Conservation (phyloP, 30 jellyfish, hydroid and myxozoan species). For the Thelohanellus kitauei region DNA sequence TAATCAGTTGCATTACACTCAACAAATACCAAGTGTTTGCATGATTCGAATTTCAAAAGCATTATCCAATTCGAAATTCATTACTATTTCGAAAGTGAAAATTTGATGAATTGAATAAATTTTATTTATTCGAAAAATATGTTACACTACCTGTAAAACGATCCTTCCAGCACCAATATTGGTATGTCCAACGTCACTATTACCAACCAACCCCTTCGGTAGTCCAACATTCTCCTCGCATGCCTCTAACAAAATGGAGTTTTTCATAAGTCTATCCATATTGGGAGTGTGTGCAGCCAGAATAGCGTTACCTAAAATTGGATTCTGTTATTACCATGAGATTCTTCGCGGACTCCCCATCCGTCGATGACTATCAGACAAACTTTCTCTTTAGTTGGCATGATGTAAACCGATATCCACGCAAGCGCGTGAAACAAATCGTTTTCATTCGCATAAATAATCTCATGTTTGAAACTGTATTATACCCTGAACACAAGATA, state of each 20-base stretch:
- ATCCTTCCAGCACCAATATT: conserved; percentile 92
- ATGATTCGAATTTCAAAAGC: no score
- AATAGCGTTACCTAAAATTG: conserved; percentile 68
- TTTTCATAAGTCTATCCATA: conserved; percentile 55
- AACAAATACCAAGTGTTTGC: no score
- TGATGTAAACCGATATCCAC: no score
- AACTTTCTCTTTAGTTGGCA: conserved; percentile 20
- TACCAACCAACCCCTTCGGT: conserved; percentile 92
- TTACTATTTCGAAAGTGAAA: no score
- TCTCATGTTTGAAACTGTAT: no score
- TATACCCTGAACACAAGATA: no score
- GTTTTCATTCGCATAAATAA: no score
- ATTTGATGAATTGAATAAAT: no score
- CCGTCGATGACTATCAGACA: conserved; percentile 92
- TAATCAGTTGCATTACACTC: no score
- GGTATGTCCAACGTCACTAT: conserved; percentile 97
- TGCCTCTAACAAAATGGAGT: conserved; percentile 57
- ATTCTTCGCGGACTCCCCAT: conserved; percentile 52
- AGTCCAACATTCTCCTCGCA: conserved; percentile 80
- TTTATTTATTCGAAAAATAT: no score
- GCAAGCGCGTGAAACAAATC: no score
- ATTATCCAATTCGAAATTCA: no score
- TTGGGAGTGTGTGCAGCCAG: conserved; percentile 70
- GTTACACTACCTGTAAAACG: conserved; percentile 39
- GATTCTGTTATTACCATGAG: background rate